Evolutionary conservation across 2,888 invertebrate species (phyloP).

Genomic region (Papilio gigon): DNA sequence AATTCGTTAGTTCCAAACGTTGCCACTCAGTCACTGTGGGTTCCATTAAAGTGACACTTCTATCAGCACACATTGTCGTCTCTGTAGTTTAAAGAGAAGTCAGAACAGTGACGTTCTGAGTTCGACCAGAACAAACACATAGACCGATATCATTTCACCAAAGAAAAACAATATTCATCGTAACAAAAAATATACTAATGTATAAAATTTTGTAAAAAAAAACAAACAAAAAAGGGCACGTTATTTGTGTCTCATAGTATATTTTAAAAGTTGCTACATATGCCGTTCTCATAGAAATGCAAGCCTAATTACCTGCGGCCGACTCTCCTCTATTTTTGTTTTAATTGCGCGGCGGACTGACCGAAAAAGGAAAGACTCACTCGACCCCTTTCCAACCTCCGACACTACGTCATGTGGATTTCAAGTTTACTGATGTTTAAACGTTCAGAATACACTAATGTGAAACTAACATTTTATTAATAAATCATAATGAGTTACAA

Average conservation of each 20-base stretch:
- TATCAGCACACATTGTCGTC: too few species aligned
- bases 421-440: too few species aligned
- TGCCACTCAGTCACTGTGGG: too few species aligned
- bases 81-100: too few species aligned
- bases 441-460: too few species aligned
- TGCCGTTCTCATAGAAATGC: slow-evolving; percentile 59
- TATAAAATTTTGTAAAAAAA: neutral
- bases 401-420: neutral
- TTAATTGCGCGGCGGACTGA: slow-evolving; percentile 52
- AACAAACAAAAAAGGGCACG: slow-evolving; percentile 14
- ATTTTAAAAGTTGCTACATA: slow-evolving; percentile 59
- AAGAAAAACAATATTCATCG: neutral
- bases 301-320: slow-evolving; percentile 68
- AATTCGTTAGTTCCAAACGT: too few species aligned
- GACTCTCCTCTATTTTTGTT: slow-evolving; percentile 57
- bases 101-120: too few species aligned
- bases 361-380: slow-evolving; percentile 31
- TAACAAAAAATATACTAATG: neutral
- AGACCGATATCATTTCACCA: too few species aligned
- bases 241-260: slow-evolving; percentile 51
- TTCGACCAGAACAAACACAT: too few species aligned
- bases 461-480: too few species aligned
- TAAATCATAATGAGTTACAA: too few species aligned
- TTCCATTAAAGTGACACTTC: too few species aligned
- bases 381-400: slow-evolving; percentile 29